These are phyloP conservation scores for Xiphophorus birchmanni DNA, from an alignment of 2,797 vertebrate genomes.

Conservation along the genomic window DNA sequence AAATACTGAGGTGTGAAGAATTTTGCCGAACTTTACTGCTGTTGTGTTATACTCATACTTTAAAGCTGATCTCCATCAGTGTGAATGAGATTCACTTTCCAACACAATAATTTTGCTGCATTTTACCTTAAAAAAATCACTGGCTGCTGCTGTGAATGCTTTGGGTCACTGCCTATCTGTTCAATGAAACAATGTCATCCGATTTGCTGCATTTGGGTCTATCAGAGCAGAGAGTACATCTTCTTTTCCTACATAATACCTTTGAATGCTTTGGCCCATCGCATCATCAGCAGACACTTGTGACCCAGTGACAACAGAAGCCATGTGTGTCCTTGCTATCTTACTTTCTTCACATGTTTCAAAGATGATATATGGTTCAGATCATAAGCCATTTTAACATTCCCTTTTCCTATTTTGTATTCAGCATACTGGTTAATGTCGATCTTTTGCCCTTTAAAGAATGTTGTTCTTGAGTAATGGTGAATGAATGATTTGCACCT, in stretches of 20 bases:
- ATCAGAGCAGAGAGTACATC: conserved; percentile 1
- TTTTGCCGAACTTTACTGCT: background rate
- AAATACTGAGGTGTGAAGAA: background rate
- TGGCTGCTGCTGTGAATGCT: background rate
- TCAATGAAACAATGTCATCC: conserved; percentile 1
- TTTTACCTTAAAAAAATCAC: background rate
- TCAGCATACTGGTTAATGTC: background rate
- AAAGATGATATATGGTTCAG: conserved; percentile 1
- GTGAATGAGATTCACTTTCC: background rate
- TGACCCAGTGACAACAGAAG: conserved; percentile 9
- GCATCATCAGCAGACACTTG: conserved; percentile 10
- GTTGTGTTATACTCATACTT: background rate
- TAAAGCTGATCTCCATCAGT: background rate
- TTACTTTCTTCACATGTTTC: conserved; percentile 1
- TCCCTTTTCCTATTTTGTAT: background rate
- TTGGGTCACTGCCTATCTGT: conserved; percentile 8
- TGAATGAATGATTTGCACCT: conserved; percentile 8
- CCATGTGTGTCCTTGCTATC: conserved; percentile 11
- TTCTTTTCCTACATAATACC: conserved; percentile 4
- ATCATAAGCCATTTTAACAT: background rate
- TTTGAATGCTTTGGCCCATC: conserved; percentile 4
- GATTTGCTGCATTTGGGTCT: background rate
- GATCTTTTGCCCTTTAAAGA: background rate
- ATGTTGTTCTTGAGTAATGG: conserved; percentile 8
- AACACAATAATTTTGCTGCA: background rate